phyloP scores from a whole-genome alignment of 2,113 vertebrate genomes.

The Eudorcas thomsonii region DNA sequence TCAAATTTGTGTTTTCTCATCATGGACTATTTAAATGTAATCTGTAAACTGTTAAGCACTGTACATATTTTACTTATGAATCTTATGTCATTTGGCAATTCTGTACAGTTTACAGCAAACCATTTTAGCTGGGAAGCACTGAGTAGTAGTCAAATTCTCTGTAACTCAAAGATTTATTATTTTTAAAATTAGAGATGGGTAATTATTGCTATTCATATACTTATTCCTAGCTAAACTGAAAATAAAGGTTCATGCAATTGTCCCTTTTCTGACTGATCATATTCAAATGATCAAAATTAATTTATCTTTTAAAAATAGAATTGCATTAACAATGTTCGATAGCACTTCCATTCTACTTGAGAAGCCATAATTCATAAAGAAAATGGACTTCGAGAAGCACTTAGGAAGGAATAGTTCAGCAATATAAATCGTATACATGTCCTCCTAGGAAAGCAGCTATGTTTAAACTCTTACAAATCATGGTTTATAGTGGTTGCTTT shows the following conservation, averaged over 20 bases:
- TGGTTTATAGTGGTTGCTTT: slow-evolving; percentile 53
- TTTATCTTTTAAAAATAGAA: slow-evolving; percentile 58
- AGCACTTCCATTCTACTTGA: slow-evolving; percentile 15
- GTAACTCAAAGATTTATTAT: background rate
- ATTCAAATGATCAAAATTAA: slow-evolving; percentile 49
- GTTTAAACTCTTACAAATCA: slow-evolving; percentile 63
- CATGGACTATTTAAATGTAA: background rate
- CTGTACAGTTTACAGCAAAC: background rate
- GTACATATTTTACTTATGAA: background rate
- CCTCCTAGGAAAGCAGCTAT: slow-evolving; percentile 29
- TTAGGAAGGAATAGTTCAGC: background rate
- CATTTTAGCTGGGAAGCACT: background rate
- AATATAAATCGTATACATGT: slow-evolving; percentile 30
- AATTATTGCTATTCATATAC: background rate
- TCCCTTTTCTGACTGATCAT: background rate
- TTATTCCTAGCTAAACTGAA: slow-evolving; percentile 35
- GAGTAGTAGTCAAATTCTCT: background rate
- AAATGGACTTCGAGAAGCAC: slow-evolving; percentile 52
- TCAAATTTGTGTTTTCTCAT: background rate
- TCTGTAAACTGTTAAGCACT: background rate
- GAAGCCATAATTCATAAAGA: slow-evolving; percentile 35
- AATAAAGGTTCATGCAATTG: background rate
- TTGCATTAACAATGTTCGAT: background rate
- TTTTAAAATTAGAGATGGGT: background rate
- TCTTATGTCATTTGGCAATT: background rate